Base-by-base conservation (phyloP, 1,140 invertebrate species). In the Drosophila subobscura region DNA sequence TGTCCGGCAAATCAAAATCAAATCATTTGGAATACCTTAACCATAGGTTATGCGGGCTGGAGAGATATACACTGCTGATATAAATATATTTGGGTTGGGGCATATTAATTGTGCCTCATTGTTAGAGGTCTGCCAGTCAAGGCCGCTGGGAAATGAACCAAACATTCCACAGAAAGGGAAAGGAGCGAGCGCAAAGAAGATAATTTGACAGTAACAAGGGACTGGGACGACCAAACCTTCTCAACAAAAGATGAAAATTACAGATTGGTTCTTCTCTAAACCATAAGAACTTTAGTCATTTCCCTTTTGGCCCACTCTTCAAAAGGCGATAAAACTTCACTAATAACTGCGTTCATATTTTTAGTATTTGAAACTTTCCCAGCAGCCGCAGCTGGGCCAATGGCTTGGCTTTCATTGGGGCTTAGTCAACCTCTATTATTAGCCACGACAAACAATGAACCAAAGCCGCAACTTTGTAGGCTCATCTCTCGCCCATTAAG, bases 361-460 rank as follows among this genome's bases (percentile, higher is more conserved):
- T 70, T 58, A 40, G 53, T 51, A 40, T 70, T 71, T 58, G 16
- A 55, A 58, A 51, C 52, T 70, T 58, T 70, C 40, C 6, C 61
- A 44, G 50, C 49, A 51, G 50, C 50, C 68, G 16, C 68, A 70
- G 51, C 44, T 41, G 59, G 20, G 29, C 41, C 41, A 29, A 53
- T 50, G 56, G 27, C 16, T 20, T 47, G 52, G 58, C 64, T 83
- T 85, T 79, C 61, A 84, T 84, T 85, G 76, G 80, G 76, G 80
- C 80, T 84, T 79, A 76, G 80, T 72, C 80, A 84, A 80, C 67
- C 58, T 72, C 72, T 76, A 85, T 85, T 67, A 84, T 84, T 85
- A 85, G 79, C 47, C 42, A 10, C 22, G 55, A 12, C 68, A 50
- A 61, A 73, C 51, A 73, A 68, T 68, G 61, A 74, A 55, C 66